Percentiles rank a stretch among this genome's conserved stretches.
phyloP scores from a whole-genome alignment of 1,140 invertebrate species.

The Idris sp. region DNA sequence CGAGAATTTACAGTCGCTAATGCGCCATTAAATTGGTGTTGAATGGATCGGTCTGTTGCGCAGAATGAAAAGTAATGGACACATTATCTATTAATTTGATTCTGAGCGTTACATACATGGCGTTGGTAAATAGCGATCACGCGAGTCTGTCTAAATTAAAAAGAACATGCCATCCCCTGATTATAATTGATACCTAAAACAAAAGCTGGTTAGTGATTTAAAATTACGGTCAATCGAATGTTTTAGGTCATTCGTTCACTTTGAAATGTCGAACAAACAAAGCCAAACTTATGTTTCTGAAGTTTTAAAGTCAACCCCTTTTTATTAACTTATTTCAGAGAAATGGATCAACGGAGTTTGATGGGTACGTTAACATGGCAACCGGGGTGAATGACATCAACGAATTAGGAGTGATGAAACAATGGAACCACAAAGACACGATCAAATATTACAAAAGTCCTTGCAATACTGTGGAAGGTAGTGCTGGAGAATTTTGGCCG shows the following conservation, averaged over 20 bases:
- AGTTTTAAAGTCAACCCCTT: constrained; percentile 1
- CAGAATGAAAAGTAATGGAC: constrained; percentile 71
- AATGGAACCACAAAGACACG: constrained; percentile 83
- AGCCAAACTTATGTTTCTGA: not conserved
- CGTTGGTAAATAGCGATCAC: constrained; percentile 48
- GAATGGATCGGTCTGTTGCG: constrained; percentile 68
- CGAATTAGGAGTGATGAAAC: constrained; percentile 82
- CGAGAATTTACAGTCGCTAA: constrained; percentile 51
- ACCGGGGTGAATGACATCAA: constrained; percentile 81
- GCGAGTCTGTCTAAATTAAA: constrained; percentile 41
- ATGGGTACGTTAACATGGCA: constrained; percentile 86
- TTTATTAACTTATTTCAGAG: constrained; percentile 76
- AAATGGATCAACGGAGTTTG: constrained; percentile 85
- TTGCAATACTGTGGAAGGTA: constrained; percentile 82
- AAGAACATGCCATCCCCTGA: constrained; percentile 25
- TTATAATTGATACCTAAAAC: constrained; percentile 36
- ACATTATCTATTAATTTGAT: constrained; percentile 69
- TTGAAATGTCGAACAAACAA: not conserved
- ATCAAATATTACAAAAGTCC: constrained; percentile 81
- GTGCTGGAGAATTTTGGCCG: constrained; percentile 87
- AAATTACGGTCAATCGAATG: not conserved
- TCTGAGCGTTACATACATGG: constrained; percentile 36
- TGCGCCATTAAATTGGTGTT: constrained; percentile 67
- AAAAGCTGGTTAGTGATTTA: not conserved
- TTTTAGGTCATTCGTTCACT: constrained; percentile 12